These are phyloP conservation scores for Apodemus agrarius DNA, from an alignment of 2,797 vertebrate genomes.

Conservation along the genomic window DNA sequence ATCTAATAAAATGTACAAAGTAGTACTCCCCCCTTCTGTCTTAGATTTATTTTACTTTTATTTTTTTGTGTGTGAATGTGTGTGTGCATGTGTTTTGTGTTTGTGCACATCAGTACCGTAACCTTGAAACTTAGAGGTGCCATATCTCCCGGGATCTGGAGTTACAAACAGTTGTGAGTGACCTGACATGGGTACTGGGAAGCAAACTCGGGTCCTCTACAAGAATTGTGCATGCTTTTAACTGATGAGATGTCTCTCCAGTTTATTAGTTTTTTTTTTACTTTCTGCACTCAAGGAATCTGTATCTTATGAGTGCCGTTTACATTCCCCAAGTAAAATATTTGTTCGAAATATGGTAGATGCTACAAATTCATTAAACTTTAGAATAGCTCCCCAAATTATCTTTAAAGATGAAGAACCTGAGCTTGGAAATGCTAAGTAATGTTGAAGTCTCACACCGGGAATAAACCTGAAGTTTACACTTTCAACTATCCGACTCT, in stretches of 20 bases:
- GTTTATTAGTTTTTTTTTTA: neutral
- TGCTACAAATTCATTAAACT: constrained; percentile 21
- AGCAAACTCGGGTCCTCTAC: no score
- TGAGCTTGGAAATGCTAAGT: constrained; percentile 3
- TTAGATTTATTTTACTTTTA: neutral
- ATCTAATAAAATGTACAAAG: neutral
- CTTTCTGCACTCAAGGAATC: neutral
- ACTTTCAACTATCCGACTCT: neutral
- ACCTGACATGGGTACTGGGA: neutral
- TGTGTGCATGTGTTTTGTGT: neutral
- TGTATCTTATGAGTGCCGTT: neutral
- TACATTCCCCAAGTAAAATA: neutral
- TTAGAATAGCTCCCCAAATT: neutral
- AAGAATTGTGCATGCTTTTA: no score
- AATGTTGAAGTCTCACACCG: neutral
- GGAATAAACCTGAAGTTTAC: neutral
- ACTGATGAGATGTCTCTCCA: neutral
- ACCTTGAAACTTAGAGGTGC: neutral
- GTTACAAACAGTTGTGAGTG: neutral
- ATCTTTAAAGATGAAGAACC: constrained; percentile 14
- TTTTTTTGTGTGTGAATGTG: neutral
- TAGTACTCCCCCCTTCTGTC: neutral
- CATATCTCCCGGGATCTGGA: no score
- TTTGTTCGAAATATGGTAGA: neutral
- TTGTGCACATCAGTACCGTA: neutral